These are phyloP conservation scores for Orthosia gothica DNA, from an alignment of 2,888 invertebrate species.

Conservation along the genomic window DNA sequence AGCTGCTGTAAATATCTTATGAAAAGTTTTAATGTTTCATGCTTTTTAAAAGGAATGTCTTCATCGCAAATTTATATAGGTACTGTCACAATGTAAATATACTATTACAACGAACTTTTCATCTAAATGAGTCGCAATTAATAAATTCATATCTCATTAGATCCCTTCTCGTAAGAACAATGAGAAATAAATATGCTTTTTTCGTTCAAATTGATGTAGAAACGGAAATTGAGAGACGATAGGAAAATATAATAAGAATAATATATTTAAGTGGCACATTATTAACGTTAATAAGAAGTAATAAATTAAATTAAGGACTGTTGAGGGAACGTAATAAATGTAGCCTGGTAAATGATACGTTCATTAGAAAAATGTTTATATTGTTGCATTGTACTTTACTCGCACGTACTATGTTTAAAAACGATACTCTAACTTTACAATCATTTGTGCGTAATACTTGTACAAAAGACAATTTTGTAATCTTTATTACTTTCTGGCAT, in stretches of 20 bases:
- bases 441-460: no score
- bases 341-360: slow-evolving; percentile 10
- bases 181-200: background rate
- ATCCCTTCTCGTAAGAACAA: slow-evolving; percentile 20
- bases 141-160: slow-evolving; percentile 22
- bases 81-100: background rate
- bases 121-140: slow-evolving; percentile 20
- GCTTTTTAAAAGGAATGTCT: background rate
- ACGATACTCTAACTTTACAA: no score
- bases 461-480: no score
- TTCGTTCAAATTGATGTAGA: background rate
- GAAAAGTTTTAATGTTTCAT: background rate
- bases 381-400: background rate
- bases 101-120: background rate
- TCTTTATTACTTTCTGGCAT: no score
- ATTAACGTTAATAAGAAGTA: slow-evolving; percentile 16
- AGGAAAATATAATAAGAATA: no score
- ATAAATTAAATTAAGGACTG: slow-evolving; percentile 34
- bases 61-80: slow-evolving; percentile 2
- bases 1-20: background rate
- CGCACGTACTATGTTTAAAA: background rate
- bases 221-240: background rate
- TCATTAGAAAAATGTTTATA: background rate
- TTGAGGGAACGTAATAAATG: slow-evolving; percentile 9
- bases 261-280: background rate